Evolutionary conservation across 2,888 invertebrate genomes (phyloP).

Genomic region (Hymenopus coronatus): DNA sequence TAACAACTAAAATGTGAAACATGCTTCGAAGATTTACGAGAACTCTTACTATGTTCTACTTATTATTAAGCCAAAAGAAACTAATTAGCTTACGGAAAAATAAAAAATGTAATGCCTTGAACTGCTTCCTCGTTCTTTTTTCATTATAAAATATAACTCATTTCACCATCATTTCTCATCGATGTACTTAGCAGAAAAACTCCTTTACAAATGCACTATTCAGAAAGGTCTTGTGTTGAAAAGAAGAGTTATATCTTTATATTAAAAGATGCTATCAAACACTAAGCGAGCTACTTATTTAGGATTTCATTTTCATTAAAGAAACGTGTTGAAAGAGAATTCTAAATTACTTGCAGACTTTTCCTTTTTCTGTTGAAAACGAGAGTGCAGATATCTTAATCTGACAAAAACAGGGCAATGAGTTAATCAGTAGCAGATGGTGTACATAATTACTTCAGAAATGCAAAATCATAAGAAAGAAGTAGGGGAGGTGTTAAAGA

Average conservation of each 20-base stretch:
- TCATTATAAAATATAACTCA: background rate
- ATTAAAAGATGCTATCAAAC: background rate
- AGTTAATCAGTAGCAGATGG: background rate
- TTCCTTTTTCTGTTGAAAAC: background rate
- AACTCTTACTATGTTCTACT: too few relatives aligned
- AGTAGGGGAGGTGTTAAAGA: background rate
- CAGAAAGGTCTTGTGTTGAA: background rate
- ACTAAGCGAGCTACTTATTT: background rate
- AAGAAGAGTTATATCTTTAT: background rate
- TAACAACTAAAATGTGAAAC: too few relatives aligned
- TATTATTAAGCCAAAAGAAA: background rate
- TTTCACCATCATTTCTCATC: background rate
- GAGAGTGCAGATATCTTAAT: background rate
- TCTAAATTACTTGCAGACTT: background rate
- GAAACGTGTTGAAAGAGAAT: background rate
- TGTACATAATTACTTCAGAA: background rate
- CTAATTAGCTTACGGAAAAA: background rate
- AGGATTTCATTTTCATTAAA: background rate
- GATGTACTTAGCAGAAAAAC: background rate
- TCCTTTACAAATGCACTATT: background rate
- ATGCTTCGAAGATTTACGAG: too few relatives aligned
- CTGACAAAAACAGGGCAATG: background rate
- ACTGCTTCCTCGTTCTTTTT: background rate
- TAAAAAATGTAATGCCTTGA: background rate
- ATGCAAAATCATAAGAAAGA: background rate